Percentiles rank a stretch among this genome's conserved stretches.
phyloP scores from a whole-genome alignment of 2,797 vertebrate species.

The Myotis daubentonii region DNA sequence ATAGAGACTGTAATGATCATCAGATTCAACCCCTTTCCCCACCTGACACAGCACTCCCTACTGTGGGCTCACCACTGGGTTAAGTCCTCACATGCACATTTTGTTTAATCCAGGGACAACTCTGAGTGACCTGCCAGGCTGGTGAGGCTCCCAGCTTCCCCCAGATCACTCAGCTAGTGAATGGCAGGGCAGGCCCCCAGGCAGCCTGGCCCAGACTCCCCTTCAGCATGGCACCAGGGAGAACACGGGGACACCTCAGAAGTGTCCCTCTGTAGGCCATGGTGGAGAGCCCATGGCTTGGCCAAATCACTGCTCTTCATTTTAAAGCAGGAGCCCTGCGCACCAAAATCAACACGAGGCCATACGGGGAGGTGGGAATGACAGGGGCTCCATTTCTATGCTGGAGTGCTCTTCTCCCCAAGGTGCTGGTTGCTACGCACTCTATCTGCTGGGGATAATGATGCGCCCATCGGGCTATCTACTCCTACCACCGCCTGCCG shows the following conservation, averaged over 20 bases:
- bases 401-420: not conserved
- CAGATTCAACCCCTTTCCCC: not conserved
- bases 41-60: not conserved
- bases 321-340: not conserved
- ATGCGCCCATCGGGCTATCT: not conserved
- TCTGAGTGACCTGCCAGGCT: not conserved
- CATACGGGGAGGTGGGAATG: not conserved
- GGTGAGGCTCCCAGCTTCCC: not conserved
- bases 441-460: not conserved
- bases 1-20: not conserved
- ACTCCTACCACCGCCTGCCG: not conserved
- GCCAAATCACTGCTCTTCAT: not conserved
- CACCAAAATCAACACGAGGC: not conserved
- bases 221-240: fast-evolving
- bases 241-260: not conserved
- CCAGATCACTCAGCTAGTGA: not conserved
- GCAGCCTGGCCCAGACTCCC: not conserved
- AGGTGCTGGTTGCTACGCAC: fast-evolving
- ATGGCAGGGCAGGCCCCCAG: not conserved
- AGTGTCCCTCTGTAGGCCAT: fast-evolving
- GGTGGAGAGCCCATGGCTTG: not conserved
- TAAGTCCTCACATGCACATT: not conserved
- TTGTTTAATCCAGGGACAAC: not conserved
- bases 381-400: not conserved
- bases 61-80: not conserved